Percentiles rank a stretch among this genome's conserved stretches.
These are phyloP conservation scores for Sminthopsis crassicaudata DNA, from an alignment of 2,113 vertebrate species.

Conservation along the genomic window DNA sequence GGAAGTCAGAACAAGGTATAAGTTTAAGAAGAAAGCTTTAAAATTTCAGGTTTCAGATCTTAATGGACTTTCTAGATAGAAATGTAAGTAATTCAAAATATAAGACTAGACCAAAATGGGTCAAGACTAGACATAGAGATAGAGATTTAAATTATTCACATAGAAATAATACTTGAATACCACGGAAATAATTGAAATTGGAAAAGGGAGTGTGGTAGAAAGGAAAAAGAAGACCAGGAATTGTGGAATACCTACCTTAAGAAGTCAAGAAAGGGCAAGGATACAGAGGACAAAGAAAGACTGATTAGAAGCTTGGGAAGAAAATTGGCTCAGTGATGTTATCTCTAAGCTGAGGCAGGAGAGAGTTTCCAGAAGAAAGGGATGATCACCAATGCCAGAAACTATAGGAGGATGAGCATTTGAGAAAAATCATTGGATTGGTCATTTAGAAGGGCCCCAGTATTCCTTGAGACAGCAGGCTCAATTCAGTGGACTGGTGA, in stretches of 20 bases:
- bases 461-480: neutral
- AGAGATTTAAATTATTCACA: neutral
- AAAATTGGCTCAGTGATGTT: neutral
- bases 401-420: neutral
- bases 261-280: neutral
- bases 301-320: neutral
- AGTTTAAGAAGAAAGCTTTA: neutral
- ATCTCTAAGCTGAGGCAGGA: neutral
- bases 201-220: neutral
- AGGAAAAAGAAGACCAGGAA: neutral
- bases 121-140: neutral
- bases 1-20: neutral
- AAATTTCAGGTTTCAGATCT: neutral
- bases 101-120: neutral
- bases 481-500: neutral
- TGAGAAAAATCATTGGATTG: neutral
- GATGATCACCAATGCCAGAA: neutral
- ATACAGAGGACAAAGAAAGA: neutral
- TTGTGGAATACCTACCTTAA: neutral
- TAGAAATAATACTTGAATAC: neutral
- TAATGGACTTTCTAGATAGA: neutral
- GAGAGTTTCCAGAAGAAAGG: neutral
- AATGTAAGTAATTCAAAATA: neutral
- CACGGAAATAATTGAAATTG: neutral
- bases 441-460: neutral